Percentiles rank a stretch among this genome's conserved stretches.
These are phyloP conservation scores for Dasyurus viverrinus DNA, from an alignment of 2,113 vertebrate genomes.

Conservation along the genomic window DNA sequence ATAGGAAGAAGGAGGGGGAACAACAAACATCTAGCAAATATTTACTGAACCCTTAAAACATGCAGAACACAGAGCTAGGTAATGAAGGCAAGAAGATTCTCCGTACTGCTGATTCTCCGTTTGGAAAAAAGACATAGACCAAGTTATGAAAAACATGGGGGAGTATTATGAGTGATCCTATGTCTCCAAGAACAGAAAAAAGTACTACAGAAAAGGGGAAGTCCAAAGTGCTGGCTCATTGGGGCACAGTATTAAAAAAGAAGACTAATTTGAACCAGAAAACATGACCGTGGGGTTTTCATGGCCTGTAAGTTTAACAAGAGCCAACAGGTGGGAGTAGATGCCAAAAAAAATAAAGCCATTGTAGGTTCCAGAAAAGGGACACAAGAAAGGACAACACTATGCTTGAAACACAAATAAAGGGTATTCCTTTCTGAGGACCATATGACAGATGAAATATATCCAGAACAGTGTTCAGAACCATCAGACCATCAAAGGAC, in stretches of 20 bases:
- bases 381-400: not conserved
- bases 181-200: not conserved
- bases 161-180: not conserved
- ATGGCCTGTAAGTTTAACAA: not conserved
- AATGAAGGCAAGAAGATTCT: not conserved
- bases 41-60: not conserved
- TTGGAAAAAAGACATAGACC: not conserved
- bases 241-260: not conserved
- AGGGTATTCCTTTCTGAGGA: not conserved
- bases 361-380: not conserved
- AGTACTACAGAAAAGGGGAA: not conserved
- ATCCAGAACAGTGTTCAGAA: not conserved
- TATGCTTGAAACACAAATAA: not conserved
- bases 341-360: not conserved
- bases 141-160: not conserved
- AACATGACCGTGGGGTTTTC: not conserved
- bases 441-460: not conserved
- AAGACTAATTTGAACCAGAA: not conserved
- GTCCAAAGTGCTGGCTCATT: not conserved
- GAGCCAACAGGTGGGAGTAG: not conserved
- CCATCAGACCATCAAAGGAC: not conserved
- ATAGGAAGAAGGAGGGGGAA: not conserved
- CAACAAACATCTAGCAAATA: not conserved
- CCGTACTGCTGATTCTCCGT: not conserved
- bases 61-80: not conserved